phyloP scores from a whole-genome alignment of 2,797 vertebrate species.

The Heterohyrax brucei region DNA sequence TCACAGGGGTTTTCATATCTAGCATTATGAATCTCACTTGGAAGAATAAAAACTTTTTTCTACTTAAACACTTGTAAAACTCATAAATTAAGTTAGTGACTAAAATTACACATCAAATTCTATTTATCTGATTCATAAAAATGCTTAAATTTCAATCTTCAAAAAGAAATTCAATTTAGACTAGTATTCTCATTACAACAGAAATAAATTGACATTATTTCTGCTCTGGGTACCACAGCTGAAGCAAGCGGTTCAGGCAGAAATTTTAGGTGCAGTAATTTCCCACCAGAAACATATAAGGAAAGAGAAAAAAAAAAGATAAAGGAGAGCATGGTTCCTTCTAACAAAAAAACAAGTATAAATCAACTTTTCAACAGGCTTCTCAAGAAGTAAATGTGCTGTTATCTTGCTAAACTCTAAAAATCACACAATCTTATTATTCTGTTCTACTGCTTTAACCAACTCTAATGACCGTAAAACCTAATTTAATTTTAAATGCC shows the following conservation, averaged over 20 bases:
- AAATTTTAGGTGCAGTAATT: background rate
- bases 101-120: conserved; percentile 49
- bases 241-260: background rate
- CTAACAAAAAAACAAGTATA: conserved; percentile 1
- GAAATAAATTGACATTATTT: background rate
- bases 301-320: conserved; percentile 33
- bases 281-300: conserved; percentile 1
- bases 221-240: background rate
- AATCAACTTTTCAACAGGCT: conserved; percentile 54
- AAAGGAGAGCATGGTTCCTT: conserved; percentile 25
- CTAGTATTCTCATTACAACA: conserved; percentile 33
- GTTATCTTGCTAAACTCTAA: conserved; percentile 22
- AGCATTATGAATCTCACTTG: conserved; percentile 56
- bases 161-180: conserved; percentile 54
- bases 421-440: conserved; percentile 62
- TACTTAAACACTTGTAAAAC: conserved; percentile 46
- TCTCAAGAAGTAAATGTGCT: background rate
- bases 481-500: conserved; percentile 64
- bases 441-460: conserved; percentile 56
- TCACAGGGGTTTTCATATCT: background rate
- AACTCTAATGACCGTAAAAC: conserved; percentile 39
- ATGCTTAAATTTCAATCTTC: conserved; percentile 6
- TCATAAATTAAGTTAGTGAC: conserved; percentile 29
- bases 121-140: conserved; percentile 58
- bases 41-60: background rate